phyloP scores from a whole-genome alignment of 2,888 invertebrate genomes.

The Copidosoma aretas region DNA sequence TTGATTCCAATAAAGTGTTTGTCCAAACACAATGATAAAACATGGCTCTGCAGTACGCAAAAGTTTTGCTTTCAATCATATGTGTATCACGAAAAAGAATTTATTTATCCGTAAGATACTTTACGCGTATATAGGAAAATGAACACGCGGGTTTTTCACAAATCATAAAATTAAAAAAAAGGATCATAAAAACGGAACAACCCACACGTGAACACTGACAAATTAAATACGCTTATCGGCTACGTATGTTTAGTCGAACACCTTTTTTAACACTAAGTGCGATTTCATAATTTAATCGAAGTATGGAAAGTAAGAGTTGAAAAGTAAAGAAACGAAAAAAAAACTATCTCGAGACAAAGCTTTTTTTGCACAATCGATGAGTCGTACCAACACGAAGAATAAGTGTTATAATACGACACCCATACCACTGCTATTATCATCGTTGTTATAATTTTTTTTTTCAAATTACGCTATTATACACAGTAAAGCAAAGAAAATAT shows the following conservation, averaged over 20 bases:
- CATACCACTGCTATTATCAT: constrained; percentile 11
- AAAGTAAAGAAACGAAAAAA: neutral
- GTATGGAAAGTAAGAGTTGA: constrained; percentile 13
- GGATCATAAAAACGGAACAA: no score
- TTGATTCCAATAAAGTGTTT: no score
- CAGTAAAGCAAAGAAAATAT: neutral
- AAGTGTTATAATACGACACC: constrained; percentile 11
- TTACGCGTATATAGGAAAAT: neutral
- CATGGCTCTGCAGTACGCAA: constrained; percentile 40
- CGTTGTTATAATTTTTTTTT: constrained; percentile 8
- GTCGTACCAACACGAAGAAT: constrained; percentile 24
- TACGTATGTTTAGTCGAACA: constrained; percentile 49
- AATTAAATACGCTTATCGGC: constrained; percentile 58
- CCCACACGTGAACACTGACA: constrained; percentile 47
- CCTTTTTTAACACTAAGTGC: constrained; percentile 55
- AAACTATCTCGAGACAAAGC: constrained; percentile 17
- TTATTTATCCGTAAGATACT: neutral
- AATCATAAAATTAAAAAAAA: neutral
- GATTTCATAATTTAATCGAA: constrained; percentile 48
- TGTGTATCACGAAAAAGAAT: constrained; percentile 7
- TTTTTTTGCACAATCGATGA: constrained; percentile 32
- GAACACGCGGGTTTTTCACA: neutral
- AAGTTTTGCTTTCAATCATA: constrained; percentile 52
- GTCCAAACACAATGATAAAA: neutral
- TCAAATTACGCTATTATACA: constrained; percentile 14